Conservation (phyloP, 2,113 vertebrate species). For the Cephalopterus ornatus region DNA sequence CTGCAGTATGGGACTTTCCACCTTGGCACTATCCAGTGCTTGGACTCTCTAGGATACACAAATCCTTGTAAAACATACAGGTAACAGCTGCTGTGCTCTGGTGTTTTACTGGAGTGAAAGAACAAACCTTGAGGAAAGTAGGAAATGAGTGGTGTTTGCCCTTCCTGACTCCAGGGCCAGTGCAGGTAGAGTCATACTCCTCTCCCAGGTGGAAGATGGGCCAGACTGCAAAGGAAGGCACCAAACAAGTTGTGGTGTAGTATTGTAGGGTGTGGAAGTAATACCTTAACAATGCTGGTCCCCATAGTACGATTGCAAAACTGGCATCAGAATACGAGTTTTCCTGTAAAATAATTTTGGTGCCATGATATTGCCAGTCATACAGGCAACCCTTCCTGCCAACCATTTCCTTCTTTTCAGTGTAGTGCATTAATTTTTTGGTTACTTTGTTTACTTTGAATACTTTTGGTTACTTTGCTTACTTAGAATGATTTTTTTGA, state of each 20-base stretch:
- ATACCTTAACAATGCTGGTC: neutral
- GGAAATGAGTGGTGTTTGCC: neutral
- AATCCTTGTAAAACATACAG: neutral
- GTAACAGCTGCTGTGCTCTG: neutral
- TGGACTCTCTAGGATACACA: neutral
- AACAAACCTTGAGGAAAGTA: neutral
- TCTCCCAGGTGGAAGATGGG: neutral
- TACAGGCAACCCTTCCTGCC: neutral
- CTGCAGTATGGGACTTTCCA: neutral
- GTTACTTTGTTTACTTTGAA: neutral
- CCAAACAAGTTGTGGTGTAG: neutral
- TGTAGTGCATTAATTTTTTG: neutral
- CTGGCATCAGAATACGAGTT: neutral
- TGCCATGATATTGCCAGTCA: neutral
- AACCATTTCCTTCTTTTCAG: neutral
- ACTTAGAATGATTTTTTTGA: neutral
- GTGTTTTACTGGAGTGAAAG: neutral
- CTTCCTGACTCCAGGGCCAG: neutral
- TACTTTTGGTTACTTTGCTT: neutral
- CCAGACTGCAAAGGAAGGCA: neutral
- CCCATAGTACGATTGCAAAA: rapidly evolving
- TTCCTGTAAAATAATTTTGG: neutral
- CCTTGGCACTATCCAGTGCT: neutral
- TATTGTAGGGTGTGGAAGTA: neutral
- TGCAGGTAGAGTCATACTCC: neutral